Evolutionary conservation across 2,888 invertebrate species (phyloP).

Genomic region (Platypus cylindrus): DNA sequence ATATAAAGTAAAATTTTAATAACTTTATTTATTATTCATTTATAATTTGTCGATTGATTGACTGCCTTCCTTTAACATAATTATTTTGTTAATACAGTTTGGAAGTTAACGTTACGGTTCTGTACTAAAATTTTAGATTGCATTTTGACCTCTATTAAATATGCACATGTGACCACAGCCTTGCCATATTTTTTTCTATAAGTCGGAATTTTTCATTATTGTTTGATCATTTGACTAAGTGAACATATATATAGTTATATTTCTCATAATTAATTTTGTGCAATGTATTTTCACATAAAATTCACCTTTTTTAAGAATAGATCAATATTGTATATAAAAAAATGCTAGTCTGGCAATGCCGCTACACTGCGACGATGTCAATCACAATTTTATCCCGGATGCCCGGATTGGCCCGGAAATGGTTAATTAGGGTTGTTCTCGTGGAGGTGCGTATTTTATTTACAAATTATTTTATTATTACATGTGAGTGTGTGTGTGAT

Average conservation of each 20-base stretch:
- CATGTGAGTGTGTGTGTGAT: conserved; percentile 7
- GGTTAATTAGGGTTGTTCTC: conserved; percentile 31
- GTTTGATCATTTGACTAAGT: no score
- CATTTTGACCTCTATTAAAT: conserved; percentile 6
- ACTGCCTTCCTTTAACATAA: no score
- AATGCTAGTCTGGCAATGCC: conserved; percentile 4
- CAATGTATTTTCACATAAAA: no score
- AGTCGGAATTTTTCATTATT: no score
- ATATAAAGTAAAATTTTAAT: no score
- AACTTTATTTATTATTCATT: no score
- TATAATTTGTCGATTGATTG: no score
- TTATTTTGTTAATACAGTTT: no score
- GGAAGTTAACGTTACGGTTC: conserved; percentile 29
- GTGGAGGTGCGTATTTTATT: conserved; percentile 18
- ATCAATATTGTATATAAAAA: not conserved
- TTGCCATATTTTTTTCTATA: conserved; percentile 3
- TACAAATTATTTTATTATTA: conserved; percentile 21
- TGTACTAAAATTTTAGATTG: conserved; percentile 5
- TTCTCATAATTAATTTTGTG: no score
- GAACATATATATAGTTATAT: no score
- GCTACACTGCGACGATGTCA: conserved; percentile 9
- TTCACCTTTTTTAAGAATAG: no score
- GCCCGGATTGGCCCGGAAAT: conserved; percentile 34
- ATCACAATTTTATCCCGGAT: conserved; percentile 25
- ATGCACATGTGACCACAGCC: conserved; percentile 5